Base-by-base conservation (phyloP, 1,140 invertebrate genomes). In the Chironomus striatipennis region DNA sequence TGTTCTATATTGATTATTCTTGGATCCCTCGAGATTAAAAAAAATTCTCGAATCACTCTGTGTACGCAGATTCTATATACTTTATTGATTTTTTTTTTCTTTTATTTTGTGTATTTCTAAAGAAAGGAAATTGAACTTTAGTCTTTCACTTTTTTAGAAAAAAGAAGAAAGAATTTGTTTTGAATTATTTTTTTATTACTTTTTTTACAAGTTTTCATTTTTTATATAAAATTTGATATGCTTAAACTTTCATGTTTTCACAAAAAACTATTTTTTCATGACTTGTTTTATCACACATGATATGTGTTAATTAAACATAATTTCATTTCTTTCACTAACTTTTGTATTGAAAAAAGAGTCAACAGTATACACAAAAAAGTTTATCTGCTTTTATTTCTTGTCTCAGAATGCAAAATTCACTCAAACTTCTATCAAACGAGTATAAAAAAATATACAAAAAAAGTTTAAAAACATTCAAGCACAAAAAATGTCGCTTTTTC, bases 51-150 rank as follows among this genome's bases (percentile, higher is more conserved):
- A 5, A 12, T 15, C 47, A 70, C 18, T 70, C 8, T 34, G 24
- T 34, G 24, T 34, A 34, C 24, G 24, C 24, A 34, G 24, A 2
- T 34, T 70, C 65, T 70, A 67, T 20, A 7, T 20, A 70, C 9
- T 70, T 70, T 70, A 70, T 70, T 17, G 65, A 70, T 70, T 70
- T 70, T 21, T 70, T 20, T 70, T 17, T 70, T 18, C 64, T 67
- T 67, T 17, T 67, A 15, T 67, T 70, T 70, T 18, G n/a, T 57
- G 2, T 57, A 57, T 57, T 57, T 57, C 7, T 7, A n/a, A 12
- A 34, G 24, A 34, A 5, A 34, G 24, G 24, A 34, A 34, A 5
- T 34, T 34, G 24, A 34, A 34, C 24, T 34, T 34, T 34, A 34
- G 24, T 34, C 24, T 34, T 34, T 34, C 24, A 34, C 24, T 34